Evolutionary conservation across 2,888 invertebrate species (phyloP), one percentile per base, ranked within the genome.

Genomic region (Luffia ferchaultella): DNA sequence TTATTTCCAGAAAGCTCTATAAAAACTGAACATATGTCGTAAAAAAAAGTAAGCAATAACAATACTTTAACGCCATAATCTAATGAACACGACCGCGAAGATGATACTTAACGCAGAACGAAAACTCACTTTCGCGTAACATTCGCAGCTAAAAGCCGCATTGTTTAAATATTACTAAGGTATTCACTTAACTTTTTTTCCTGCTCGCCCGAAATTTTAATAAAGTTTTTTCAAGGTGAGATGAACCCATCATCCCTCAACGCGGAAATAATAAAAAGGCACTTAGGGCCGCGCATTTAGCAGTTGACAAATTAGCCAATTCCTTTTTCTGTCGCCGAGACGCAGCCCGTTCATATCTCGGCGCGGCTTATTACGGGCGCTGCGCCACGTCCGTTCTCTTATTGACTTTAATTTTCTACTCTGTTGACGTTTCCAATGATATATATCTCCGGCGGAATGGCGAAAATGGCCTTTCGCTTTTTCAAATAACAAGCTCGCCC

Each of bases 331-430:
- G 54, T 67, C 65, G 62, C 56, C 56, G 53, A 67, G 72, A 73
- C 69, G 70, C 69, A 73, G 65, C 58, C 68, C 61, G 69, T 2
- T 17, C 40, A 18, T 17, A 30, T 16, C 40, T 7, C 41, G 30
- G 20, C 20, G 20, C 20, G n/a, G 19, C 71, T 77, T 77, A 78
- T 77, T 75, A 76, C 74, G 57, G n/a, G 30, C 30, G 30, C 30
- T 12, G 30, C 45, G 46, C 20, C 54, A 60, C 64, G 60, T 64
- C 67, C 63, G 30, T 60, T 60, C 64, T 70, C 70, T 70, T 78
- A 79, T 78, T 80, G 76, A 79, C 76, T 80, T 80, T 80, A 80
- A 82, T 80, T 80, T 82, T 80, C 77, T 78, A 69, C 75, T 67
- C 68, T 80, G 75, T 80, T 80, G 78, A 79, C 82, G 75, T 76